Evolutionary conservation across 2,797 vertebrate species (phyloP).

Genomic region (Sarcoramphus papa): DNA sequence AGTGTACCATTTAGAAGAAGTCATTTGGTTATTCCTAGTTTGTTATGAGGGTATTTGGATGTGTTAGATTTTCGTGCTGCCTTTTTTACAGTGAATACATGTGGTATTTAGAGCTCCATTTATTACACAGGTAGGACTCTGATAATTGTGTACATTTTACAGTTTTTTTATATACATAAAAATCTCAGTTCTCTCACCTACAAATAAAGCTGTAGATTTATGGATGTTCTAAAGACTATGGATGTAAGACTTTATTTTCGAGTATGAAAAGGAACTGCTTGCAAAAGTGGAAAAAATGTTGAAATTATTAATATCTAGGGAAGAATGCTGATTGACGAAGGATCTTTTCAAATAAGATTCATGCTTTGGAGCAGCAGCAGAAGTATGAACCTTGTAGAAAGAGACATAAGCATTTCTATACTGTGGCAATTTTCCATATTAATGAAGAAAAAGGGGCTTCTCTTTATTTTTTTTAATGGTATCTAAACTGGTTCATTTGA

Average conservation of each 20-base stretch:
- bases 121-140: background rate
- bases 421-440: background rate
- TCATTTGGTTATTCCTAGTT: background rate
- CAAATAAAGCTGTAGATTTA: slow-evolving; percentile 33
- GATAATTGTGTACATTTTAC: background rate
- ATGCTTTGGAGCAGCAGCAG: slow-evolving; percentile 25
- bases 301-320: slow-evolving; percentile 48
- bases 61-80: background rate
- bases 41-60: background rate
- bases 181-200: background rate
- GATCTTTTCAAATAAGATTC: slow-evolving; percentile 29
- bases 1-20: background rate
- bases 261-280: slow-evolving; percentile 47
- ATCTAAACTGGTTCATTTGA: slow-evolving; percentile 32
- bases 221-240: slow-evolving; percentile 29
- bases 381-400: background rate
- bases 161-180: background rate
- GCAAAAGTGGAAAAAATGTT: slow-evolving; percentile 34
- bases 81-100: rapidly evolving
- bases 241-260: slow-evolving; percentile 34
- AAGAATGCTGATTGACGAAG: background rate
- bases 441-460: slow-evolving; percentile 43
- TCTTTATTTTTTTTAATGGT: background rate
- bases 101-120: background rate
- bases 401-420: background rate